Base-by-base conservation (phyloP, 2,888 invertebrate genomes). In the Campopleginae sp. region DNA sequence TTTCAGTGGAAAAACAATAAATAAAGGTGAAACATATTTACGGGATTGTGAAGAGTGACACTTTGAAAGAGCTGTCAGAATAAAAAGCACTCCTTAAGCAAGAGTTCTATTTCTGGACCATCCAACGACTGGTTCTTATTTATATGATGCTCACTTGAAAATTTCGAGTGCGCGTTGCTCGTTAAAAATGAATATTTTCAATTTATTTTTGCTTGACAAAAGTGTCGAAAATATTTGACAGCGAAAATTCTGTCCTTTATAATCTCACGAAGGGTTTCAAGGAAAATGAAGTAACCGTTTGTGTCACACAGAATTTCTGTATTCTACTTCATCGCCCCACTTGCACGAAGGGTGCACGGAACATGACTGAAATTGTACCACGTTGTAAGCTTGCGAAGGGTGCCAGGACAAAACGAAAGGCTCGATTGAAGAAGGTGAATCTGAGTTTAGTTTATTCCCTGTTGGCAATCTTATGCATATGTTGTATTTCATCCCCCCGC, bases 271-370 rank as follows among this genome's bases (percentile, higher is more conserved):
- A 58, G 54, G 27, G 54, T 12, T 58, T 12, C 14, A 58, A 12
- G 5, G 12, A 23, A 58, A 58, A 58, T 14, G 14, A 10, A 58
- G 27, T 58, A 27, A 23, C 14, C n/a, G 23, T 58, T 4, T 27
- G 27, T 14, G 23, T 10, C 12, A 38, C 19, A 27, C 27, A 58
- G 27, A 58, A 58, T 12, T 58, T 23, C 27, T 5, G 80, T 71
- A 80, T 84, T 84, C 86, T 81, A 81, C 75, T 81, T 81, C 75
- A 81, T 81, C 75, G 75, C 75, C 68, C 80, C 75, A 68, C 38
- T 81, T 46, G 74, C 44, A 38, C 42, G 54, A 74, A 80, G 74
- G 66, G 74, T 54, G 63, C 48, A 70, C 14, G n/a, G 23, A 31
- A 31, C 33, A 27, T 70, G 70, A 58, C 54, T 58, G 54, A 58